Evolutionary conservation across 2,888 invertebrate species (phyloP), one percentile per base, ranked within the genome.

Genomic region (Baccha elongata): DNA sequence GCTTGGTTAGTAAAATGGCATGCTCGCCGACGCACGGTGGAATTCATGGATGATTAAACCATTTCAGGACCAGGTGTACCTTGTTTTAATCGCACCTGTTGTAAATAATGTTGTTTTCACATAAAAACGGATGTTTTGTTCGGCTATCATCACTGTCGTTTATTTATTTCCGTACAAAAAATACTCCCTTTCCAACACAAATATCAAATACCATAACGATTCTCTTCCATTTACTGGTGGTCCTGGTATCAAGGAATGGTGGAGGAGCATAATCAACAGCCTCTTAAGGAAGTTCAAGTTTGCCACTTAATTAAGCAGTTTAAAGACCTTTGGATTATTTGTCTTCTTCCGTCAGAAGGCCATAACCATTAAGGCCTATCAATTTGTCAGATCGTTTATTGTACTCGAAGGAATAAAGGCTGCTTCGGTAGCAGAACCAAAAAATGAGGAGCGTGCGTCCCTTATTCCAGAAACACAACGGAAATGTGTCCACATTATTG

Each of bases 291-390:
- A 53, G 73, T 26, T 79, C 42, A 62, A 68, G 73, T 73, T 68
- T 73, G 62, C 68, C 73, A 64, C 79, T 73, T 79, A 79, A 79
- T 79, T 79, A 79, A 79, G 73, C 73, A 79, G 68, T 68, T 79
- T 73, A 79, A 79, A 68, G 53, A 52, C 52, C 68, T 48, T 26
- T 23, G 55, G 53, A 73, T 73, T 68, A 79, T 68, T 48, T 67
- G 23, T 58, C 73, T 73, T 40, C 48, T 50, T 58, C 21, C 48
- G 40, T 13, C 79, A 73, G 55, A 46, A 73, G 62, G 62, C 69
- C 55, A 76, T 76, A 76, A 76, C 65, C 79, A 73, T 79, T 68
- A 73, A 62, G 73, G 53, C 73, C 73, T 73, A 73, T 79, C 79
- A 68, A 74, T 69, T 80, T 80, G 74, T 80, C 74, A 74, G 48